Conservation (phyloP, 2,888 invertebrate species). For the Eilema sororculum region DNA sequence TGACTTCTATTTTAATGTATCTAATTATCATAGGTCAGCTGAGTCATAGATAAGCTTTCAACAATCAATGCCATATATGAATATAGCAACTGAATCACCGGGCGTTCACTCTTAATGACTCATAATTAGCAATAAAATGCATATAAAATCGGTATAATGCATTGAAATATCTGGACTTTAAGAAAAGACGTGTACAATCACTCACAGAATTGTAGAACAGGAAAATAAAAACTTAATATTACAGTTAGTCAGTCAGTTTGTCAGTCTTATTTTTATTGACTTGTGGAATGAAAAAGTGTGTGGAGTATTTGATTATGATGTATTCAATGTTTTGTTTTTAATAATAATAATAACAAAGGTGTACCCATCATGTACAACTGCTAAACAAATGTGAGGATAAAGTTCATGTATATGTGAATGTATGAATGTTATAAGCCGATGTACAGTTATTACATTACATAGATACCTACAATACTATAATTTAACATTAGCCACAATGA, state of each 20-base stretch:
- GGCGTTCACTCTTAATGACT: conserved; percentile 53
- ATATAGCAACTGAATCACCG: conserved; percentile 47
- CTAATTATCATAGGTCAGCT: conserved; percentile 28
- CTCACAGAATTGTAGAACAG: neutral
- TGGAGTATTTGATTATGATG: no score
- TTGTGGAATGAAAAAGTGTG: no score
- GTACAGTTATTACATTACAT: no score
- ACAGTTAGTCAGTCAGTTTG: no score
- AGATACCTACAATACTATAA: neutral
- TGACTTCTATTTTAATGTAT: neutral
- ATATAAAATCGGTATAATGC: conserved; percentile 13
- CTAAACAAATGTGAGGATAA: no score
- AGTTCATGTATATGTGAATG: neutral
- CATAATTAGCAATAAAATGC: conserved; percentile 34
- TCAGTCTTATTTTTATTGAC: no score
- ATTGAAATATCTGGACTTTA: conserved; percentile 8
- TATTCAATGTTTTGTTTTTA: no score
- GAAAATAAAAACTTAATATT: no score
- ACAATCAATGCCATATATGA: conserved; percentile 55
- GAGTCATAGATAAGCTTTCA: conserved; percentile 52
- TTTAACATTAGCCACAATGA: neutral
- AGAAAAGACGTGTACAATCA: neutral
- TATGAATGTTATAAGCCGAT: no score
- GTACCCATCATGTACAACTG: neutral
- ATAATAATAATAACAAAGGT: no score